Base-by-base conservation (phyloP, 2,797 vertebrate species). In the Myripristis murdjan region DNA sequence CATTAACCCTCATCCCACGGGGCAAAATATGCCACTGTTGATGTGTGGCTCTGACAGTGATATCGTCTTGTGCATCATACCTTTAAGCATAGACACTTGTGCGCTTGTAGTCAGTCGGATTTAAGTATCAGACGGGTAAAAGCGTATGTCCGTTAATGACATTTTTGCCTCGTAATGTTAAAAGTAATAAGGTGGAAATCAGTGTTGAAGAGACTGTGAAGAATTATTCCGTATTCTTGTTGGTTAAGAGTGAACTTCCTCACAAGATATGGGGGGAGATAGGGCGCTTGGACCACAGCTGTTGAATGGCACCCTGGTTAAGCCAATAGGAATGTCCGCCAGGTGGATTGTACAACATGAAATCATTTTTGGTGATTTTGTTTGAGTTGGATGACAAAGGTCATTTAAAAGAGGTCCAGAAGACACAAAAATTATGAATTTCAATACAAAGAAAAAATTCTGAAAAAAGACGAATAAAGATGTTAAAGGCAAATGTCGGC, bases 401-500 rank as follows among this genome's bases (percentile, higher is more conserved):
- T 83, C 47, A 85, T 87, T 75, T 64, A 73, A 83, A 87, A 85
- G 73, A 86, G 71, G 81, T 90, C 88, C 90, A 86, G 80, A 88
- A 77, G 87, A 92, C 83, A 91, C 89, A 92, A 75, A 92, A 82
- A 83, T 84, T 93, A 90, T 90, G 82, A 87, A 91, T 92, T 95
- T 95, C 91, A 93, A 82, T 92, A 89, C 82, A 86, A 88, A 90
- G 69, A 92, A 92, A 82, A 93, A 94, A 93, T 87, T 53, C 91
- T 89, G 86, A 94, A 93, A 92, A 95, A 95, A 94, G 88, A 82
- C 57, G 61, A 95, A 95, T 95, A 95, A 95, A 95, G 88, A 79
- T 84, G 63, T 79, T 91, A 93, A 91, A 93, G 93, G 90, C 91
- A 90, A 79, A 69, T 2, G 0, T 23, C n/a, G 10, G 33, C 52